Percentiles rank a stretch among this genome's conserved stretches.
These are phyloP conservation scores for Tinea pellionella DNA, from an alignment of 2,888 invertebrate genomes.

Conservation along the genomic window DNA sequence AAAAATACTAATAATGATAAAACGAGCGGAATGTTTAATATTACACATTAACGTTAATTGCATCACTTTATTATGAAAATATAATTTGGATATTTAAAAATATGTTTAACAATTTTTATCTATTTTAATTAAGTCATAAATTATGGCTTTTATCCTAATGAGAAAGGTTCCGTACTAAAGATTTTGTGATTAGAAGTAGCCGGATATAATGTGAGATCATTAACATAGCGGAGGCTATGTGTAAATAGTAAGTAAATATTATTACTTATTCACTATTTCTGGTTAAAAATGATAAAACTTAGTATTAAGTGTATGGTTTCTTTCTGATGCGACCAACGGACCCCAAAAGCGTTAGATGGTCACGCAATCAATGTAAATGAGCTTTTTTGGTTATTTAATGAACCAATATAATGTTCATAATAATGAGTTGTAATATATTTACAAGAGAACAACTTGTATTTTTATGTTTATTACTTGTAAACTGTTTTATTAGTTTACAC, in stretches of 20 bases:
- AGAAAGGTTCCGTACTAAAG: background rate
- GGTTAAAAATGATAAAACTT: too few species aligned
- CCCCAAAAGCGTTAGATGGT: background rate
- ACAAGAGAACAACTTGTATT: background rate
- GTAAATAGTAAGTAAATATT: too few species aligned
- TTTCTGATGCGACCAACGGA: background rate
- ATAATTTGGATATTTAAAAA: background rate
- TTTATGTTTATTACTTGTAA: background rate
- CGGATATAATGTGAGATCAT: too few species aligned
- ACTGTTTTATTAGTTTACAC: background rate
- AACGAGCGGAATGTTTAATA: background rate
- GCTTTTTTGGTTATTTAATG: background rate
- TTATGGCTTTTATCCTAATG: background rate
- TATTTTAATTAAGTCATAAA: conserved; percentile 4
- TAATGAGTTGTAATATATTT: background rate
- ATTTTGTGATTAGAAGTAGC: too few species aligned
- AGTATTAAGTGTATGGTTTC: too few species aligned
- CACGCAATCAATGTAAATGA: background rate
- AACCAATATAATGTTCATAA: background rate
- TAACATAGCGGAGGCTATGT: too few species aligned
- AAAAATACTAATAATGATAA: too few species aligned
- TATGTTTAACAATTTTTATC: background rate
- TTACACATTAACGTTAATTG: background rate
- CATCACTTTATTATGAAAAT: background rate
- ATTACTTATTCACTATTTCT: too few species aligned